Percentiles rank a stretch among this genome's conserved stretches.
These are phyloP conservation scores for Trichomycterus rosablanca DNA, from an alignment of 2,113 vertebrate genomes.

Conservation along the genomic window DNA sequence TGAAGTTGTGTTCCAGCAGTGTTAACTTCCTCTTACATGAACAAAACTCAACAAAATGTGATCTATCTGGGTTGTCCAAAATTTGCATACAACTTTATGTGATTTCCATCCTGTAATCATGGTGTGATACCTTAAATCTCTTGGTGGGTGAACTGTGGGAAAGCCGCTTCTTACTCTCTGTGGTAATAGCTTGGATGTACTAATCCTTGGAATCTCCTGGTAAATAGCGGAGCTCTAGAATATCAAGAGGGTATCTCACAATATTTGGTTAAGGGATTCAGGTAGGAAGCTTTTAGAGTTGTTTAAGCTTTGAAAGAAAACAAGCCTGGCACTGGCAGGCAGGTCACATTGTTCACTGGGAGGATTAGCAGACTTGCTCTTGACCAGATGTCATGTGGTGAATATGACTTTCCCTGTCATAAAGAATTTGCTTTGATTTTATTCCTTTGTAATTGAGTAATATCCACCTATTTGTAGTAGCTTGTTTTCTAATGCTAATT, in stretches of 20 bases:
- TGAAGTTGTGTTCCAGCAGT: too few species aligned
- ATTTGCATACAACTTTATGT: too few species aligned
- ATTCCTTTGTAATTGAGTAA: too few species aligned
- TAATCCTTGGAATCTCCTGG: conserved; percentile 66
- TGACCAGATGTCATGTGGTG: conserved; percentile 15
- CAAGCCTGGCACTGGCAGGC: conserved; percentile 57
- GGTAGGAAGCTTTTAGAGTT: conserved; percentile 69
- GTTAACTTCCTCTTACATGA: too few species aligned
- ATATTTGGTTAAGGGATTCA: conserved; percentile 79
- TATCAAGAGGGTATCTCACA: conserved; percentile 73
- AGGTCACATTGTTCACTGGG: conserved; percentile 66
- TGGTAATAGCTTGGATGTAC: conserved; percentile 44
- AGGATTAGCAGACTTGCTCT: conserved; percentile 28
- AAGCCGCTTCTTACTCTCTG: neutral
- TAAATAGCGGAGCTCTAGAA: conserved; percentile 64
- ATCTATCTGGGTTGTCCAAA: too few species aligned
- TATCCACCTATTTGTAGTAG: neutral
- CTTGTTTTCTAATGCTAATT: too few species aligned
- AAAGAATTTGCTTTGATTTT: conserved; percentile 6
- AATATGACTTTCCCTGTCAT: neutral
- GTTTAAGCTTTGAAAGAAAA: conserved; percentile 68
- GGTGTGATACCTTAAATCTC: too few species aligned
- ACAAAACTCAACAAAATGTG: too few species aligned
- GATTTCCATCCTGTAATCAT: too few species aligned
- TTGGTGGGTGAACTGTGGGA: neutral